Base-by-base conservation (phyloP, 2,113 vertebrate genomes). In the Murina feae region DNA sequence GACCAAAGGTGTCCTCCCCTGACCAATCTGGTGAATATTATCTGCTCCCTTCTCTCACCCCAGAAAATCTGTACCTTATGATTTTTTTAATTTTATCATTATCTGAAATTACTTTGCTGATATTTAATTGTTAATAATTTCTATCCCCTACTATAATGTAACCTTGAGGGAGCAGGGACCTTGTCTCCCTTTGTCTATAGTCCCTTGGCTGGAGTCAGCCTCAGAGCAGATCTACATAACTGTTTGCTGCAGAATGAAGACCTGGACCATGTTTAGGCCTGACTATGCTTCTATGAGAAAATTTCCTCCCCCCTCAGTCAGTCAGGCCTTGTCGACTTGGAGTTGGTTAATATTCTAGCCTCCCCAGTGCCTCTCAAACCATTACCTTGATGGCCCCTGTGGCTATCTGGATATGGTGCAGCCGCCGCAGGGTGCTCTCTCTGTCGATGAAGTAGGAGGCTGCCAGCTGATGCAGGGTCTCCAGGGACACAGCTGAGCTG, bases 401-500 rank as follows among this genome's bases (percentile, higher is more conserved):
- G 97, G 99, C 99, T 13, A 99, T 99, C 98, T 99, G 99, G 94
- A 99, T 99, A 86, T 99, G 99, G 97, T 99, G 99, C 51, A 99
- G 99, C 81, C 99, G 97, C 69, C 99, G 98, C 18, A 99, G 97
- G 0, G 99, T 99, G 98, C 99, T 99, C 94, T 99, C 99, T 65
- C 99, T 96, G 98, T 99, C 99, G 0, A 99, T 99, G 98, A 99
- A 99, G 98, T 99, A 99, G 75, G 99, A 99, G 30, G 99, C 99
- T 0, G 99, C 99, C 98, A 99, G 97, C 98, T 99, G 99, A 97
- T 99, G 99, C 88, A 99, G 98, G 78, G 99, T 98, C 98, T 99
- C 99, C 98, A 99, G 97, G 2, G 99, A 99, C 91, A 99, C 98
- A 21, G 98, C 98, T 0, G 99, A 99, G 97, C 98, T 99, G 98